Evolutionary conservation across 2,797 vertebrate genomes (phyloP).

Genomic region (Melanotaenia pygmaea): DNA sequence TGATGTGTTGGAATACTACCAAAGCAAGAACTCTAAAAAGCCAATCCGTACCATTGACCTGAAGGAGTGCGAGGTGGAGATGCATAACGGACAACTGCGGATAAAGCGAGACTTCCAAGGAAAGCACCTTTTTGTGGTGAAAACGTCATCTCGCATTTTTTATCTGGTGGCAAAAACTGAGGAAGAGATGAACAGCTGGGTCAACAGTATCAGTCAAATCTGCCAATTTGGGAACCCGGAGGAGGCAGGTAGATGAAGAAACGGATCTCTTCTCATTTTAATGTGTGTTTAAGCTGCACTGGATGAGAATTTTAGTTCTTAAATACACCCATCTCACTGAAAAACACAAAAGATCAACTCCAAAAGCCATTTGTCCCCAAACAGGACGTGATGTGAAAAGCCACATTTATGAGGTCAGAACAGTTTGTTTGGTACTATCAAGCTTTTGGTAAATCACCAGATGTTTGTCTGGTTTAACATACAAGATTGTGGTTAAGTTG

Average conservation of each 20-base stretch:
- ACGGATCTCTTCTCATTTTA: not conserved
- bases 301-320: not conserved
- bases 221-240: slow-evolving; percentile 90
- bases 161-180: slow-evolving; percentile 98
- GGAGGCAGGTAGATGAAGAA: slow-evolving; percentile 83
- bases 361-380: not conserved
- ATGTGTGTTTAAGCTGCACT: slow-evolving; percentile 1
- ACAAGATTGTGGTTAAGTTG: not conserved
- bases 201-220: slow-evolving; percentile 92
- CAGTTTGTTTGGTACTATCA: slow-evolving; percentile 13
- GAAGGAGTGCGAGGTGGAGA: slow-evolving; percentile 91
- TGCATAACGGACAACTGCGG: slow-evolving; percentile 86
- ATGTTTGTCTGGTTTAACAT: not conserved
- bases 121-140: slow-evolving; percentile 93
- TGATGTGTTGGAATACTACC: slow-evolving; percentile 96
- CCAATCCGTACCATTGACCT: slow-evolving; percentile 95
- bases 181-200: slow-evolving; percentile 96
- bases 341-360: not conserved
- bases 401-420: slow-evolving; percentile 24
- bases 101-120: slow-evolving; percentile 92
- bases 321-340: not conserved
- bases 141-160: slow-evolving; percentile 91
- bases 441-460: not conserved
- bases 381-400: slow-evolving; percentile 44
- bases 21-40: slow-evolving; percentile 90